These are phyloP conservation scores for Peromyscus leucopus DNA, from an alignment of 2,113 vertebrate genomes.

Conservation along the genomic window DNA sequence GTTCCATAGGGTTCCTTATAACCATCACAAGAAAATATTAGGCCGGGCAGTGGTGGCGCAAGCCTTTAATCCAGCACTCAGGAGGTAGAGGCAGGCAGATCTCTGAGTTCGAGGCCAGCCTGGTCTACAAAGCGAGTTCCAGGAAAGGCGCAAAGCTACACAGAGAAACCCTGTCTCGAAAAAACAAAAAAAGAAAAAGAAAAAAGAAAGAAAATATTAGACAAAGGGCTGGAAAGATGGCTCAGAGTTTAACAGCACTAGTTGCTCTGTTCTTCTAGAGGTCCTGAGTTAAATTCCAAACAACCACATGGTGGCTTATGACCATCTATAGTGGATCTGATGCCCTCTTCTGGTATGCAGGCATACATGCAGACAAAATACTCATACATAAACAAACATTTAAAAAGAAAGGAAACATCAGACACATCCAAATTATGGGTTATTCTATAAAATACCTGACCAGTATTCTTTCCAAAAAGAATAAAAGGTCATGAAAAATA, in stretches of 20 bases:
- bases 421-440: constrained; percentile 23
- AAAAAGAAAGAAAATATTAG: neutral
- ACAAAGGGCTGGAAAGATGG: neutral
- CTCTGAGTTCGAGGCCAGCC: too few relatives aligned
- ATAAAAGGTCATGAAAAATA: neutral
- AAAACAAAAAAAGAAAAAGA: too few relatives aligned
- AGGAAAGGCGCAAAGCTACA: too few relatives aligned
- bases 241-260: neutral
- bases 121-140: too few relatives aligned
- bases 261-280: neutral
- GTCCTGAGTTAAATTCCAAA: neutral
- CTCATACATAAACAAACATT: neutral
- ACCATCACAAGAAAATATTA: neutral
- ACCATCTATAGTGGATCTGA: neutral
- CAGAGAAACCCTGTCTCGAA: too few relatives aligned
- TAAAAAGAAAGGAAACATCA: neutral
- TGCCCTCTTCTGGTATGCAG: neutral
- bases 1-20: neutral
- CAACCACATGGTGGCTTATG: neutral
- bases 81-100: too few relatives aligned
- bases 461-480: neutral
- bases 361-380: neutral
- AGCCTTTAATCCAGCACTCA: too few relatives aligned
- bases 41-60: too few relatives aligned
- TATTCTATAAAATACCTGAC: neutral